Conservation (phyloP, 23 tunicate genomes). For the Trididemnum miniatum region DNA sequence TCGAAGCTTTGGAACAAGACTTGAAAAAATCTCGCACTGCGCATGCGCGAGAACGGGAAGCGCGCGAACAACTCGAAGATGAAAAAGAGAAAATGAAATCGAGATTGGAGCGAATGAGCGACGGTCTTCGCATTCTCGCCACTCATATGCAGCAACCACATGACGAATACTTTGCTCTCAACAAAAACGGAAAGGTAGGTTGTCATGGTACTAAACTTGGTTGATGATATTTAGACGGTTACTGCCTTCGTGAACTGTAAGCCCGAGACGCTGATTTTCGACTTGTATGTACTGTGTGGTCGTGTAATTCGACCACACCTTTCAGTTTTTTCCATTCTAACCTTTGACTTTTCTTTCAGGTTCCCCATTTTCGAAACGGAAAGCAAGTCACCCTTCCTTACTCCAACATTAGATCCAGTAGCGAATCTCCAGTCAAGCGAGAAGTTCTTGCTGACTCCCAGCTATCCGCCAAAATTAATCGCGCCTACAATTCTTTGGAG, state of each 20-base stretch:
- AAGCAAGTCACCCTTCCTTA: too few relatives aligned
- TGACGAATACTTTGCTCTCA: background rate
- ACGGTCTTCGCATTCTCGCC: constrained; percentile 41
- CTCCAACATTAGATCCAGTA: too few relatives aligned
- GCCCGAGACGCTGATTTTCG: too few relatives aligned
- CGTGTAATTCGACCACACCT: too few relatives aligned
- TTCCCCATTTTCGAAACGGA: too few relatives aligned
- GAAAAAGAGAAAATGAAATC: constrained; percentile 53
- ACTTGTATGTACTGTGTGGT: too few relatives aligned
- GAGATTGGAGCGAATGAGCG: constrained; percentile 59
- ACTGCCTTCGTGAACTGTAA: too few relatives aligned
- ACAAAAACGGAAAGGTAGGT: background rate
- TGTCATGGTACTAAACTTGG: too few relatives aligned
- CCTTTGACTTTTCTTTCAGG: too few relatives aligned
- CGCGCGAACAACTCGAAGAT: constrained; percentile 56
- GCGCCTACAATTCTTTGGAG: background rate
- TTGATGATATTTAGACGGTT: too few relatives aligned
- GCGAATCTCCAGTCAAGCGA: background rate
- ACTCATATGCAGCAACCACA: constrained; percentile 17
- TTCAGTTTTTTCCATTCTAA: too few relatives aligned
- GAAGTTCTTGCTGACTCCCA: background rate
- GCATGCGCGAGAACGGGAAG: constrained; percentile 76
- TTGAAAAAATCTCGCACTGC: constrained; percentile 52
- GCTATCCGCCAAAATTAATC: background rate
- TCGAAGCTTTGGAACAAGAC: constrained; percentile 58